Evolutionary conservation across 2,888 invertebrate genomes (phyloP), one percentile per base, ranked within the genome.

Genomic region (Trissoscelio sp.): DNA sequence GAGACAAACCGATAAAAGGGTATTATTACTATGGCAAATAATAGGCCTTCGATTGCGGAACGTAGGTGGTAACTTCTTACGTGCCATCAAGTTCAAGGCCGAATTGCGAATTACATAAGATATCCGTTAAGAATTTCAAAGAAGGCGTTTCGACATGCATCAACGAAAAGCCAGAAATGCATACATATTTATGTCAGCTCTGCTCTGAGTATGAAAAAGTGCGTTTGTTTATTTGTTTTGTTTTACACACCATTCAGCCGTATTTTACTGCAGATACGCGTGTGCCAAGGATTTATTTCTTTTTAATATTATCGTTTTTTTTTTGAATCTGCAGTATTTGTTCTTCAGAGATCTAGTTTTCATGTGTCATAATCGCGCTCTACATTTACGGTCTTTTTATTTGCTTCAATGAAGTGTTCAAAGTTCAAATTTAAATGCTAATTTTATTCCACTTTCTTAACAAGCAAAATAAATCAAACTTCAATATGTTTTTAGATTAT

Each of bases 71-170:
- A 66, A 66, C 20, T 37, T 39, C 37, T 66, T 31, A 24, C 48
- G 51, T 57, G 44, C 22, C 11, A 34, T 46, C 44, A 69, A 57
- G 69, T 69, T 69, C 57, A 69, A 69, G 69, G 69, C 11, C 57
- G 16, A 22, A 57, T 46, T 46, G 24, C 31, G 34, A 46, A 69
- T 69, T 69, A 46, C 46, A 34, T 69, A 69, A 69, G 37, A 44
- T n/a, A 12, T 39, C 9, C 20, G n/a, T 24, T n/a, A 34, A 46
- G 57, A 24, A 44, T 57, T 69, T 46, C 18, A 44, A 55, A 46
- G 46, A 34, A 69, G 46, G 55, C 51, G 48, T 66, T 66, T 14
- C 14, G 31, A 9, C 3, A 12, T 16, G 34, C 7, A 31, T n/a
- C 39, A 58, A 58, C 24, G 12, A 46, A 46, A 16, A 16, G 28